These are phyloP conservation scores for Ceratitis capitata DNA, from an alignment of 1,140 invertebrate species.

Conservation along the genomic window DNA sequence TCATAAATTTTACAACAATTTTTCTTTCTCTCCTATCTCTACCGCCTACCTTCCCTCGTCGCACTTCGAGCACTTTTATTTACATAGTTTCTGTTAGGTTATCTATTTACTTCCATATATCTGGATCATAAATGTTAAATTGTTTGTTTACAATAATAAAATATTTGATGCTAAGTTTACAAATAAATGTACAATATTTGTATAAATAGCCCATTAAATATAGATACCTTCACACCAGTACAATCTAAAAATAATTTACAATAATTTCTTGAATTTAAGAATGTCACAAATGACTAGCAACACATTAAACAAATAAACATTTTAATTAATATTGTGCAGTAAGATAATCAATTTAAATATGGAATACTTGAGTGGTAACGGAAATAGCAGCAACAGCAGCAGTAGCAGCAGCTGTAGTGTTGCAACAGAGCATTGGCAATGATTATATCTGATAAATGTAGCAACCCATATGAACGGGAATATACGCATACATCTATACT, in stretches of 20 bases:
- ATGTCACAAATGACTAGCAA: background rate
- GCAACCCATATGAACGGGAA: background rate
- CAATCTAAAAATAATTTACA: background rate
- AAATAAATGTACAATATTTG: no score
- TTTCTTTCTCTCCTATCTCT: no score
- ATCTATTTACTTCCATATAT: no score
- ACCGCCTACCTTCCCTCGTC: no score
- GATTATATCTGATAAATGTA: background rate
- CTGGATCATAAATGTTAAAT: no score
- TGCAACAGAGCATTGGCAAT: background rate
- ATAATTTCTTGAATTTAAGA: background rate
- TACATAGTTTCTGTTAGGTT: no score
- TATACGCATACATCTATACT: background rate
- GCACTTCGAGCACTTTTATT: no score
- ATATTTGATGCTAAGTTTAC: no score
- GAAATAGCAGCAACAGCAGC: background rate
- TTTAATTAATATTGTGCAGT: conserved; percentile 29
- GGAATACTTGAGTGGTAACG: background rate
- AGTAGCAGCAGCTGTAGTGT: background rate
- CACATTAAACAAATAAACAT: conserved; percentile 20
- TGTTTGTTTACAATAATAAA: no score
- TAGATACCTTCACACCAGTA: background rate
- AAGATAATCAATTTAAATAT: conserved; percentile 12
- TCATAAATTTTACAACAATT: no score
- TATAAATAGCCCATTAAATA: no score